Percentiles rank a stretch among this genome's conserved stretches.
Conservation (phyloP, 2,888 invertebrate species). For the Malacosoma neustria region DNA sequence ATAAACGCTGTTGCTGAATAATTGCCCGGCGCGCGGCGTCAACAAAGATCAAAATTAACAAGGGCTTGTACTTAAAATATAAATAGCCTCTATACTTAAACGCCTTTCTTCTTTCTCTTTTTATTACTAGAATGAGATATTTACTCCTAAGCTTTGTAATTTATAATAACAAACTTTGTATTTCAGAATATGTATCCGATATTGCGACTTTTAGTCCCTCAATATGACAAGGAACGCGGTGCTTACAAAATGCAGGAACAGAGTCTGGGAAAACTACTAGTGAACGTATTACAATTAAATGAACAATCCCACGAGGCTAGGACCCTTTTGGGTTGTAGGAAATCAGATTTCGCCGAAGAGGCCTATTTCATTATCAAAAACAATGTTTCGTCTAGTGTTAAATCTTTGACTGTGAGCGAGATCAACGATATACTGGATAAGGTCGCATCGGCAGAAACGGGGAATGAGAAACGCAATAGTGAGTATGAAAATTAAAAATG, state of each 20-base stretch:
- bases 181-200: slow-evolving; percentile 80
- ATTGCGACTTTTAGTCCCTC: slow-evolving; percentile 86
- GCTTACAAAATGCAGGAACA: slow-evolving; percentile 89
- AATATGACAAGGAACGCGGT: slow-evolving; percentile 84
- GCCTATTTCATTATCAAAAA: slow-evolving; percentile 82
- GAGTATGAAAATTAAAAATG: no score
- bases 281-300: slow-evolving; percentile 84
- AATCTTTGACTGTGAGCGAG: slow-evolving; percentile 77
- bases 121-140: no score
- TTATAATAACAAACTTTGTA: no score
- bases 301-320: slow-evolving; percentile 70
- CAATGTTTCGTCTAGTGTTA: slow-evolving; percentile 47
- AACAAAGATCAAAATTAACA: no score
- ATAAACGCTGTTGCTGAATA: no score
- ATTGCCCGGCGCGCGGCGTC: no score
- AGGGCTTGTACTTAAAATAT: no score
- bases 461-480: slow-evolving; percentile 68
- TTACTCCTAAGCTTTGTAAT: no score
- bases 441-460: slow-evolving; percentile 80
- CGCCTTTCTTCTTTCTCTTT: no score
- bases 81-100: no score
- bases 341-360: slow-evolving; percentile 87
- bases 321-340: slow-evolving; percentile 47
- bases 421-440: slow-evolving; percentile 85
- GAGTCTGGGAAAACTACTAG: slow-evolving; percentile 81